Base-by-base conservation (phyloP, 53 echinoderm and acorn worm genomes). In the Luidia sarsii region DNA sequence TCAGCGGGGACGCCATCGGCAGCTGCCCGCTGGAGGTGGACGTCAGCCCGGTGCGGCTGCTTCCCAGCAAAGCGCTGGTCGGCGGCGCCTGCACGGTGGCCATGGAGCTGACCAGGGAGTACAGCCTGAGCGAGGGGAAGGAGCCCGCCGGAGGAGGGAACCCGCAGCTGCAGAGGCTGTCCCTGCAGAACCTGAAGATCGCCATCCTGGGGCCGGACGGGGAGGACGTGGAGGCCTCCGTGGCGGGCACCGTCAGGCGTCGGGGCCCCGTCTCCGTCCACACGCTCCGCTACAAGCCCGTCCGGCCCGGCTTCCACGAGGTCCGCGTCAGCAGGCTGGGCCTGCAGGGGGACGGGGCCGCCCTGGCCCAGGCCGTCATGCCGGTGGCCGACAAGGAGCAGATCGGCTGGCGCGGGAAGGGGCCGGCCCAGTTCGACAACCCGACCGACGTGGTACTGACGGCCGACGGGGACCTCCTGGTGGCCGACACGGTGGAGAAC, bases 401-500 rank as follows among this genome's bases (percentile, higher is more conserved):
- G 68, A 89, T 95, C 16, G 95, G 95, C 24, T 75, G 92, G 39
- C 67, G 82, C 19, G 95, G 95, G 2, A 57, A 70, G 1, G 74
- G 87, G 2, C 62, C 64, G 16, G 95, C 92, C 11, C 90, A 90
- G 48, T 87, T 95, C 41, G 68, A 89, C 79, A 92, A 87, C 61
- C 92, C 92, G 4, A 95, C 95, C 20, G 92, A 92, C 29, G 64
- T 95, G 23, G 59, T 90, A 37, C 18, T 95, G 20, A 87, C 84
- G 21, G 81, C 73, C 14, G 73, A 75, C 11, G 92, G 95, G 0
- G 87, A 92, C 41, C 85, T 92, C 57, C 89, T 92, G 57, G 87
- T 95, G 3, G 95, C 95, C 3, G 95, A 95, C 73, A 87, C 95
- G 13, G 92, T 95, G 23, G 92, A 92, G 81, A 95, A 92, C 70